Percentiles rank a stretch among this genome's conserved stretches.
Conservation (phyloP, 2,113 vertebrate species). For the Peromyscus polionotus region DNA sequence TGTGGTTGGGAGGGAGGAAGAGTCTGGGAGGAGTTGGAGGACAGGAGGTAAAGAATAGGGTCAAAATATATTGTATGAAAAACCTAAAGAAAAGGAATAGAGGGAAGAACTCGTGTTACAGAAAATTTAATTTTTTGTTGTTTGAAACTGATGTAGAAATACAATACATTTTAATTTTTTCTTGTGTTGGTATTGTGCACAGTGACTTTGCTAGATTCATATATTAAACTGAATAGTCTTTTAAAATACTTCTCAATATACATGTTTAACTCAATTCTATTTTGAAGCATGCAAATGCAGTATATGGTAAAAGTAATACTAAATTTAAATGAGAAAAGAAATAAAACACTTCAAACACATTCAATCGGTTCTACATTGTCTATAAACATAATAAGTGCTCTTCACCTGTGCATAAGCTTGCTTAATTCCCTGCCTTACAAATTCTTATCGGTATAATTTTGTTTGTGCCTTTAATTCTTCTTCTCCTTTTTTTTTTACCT, state of each 20-base stretch:
- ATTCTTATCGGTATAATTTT: background rate
- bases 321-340: background rate
- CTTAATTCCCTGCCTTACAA: background rate
- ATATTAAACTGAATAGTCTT: background rate
- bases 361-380: background rate
- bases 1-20: background rate
- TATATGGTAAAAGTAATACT: background rate
- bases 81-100: background rate
- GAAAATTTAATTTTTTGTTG: conserved; percentile 10
- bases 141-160: background rate
- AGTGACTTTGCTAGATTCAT: background rate
- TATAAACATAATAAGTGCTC: background rate
- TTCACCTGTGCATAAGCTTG: background rate
- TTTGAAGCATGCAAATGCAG: background rate
- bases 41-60: background rate
- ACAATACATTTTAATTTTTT: background rate
- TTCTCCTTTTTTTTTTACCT: background rate
- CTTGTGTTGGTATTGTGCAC: background rate
- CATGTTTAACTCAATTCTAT: background rate
- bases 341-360: background rate
- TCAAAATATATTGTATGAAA: background rate
- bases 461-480: background rate
- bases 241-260: background rate
- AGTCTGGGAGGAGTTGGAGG: background rate
- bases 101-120: background rate